These are phyloP conservation scores for Ataeniobius toweri DNA, from an alignment of 2,797 vertebrate species.

Conservation along the genomic window DNA sequence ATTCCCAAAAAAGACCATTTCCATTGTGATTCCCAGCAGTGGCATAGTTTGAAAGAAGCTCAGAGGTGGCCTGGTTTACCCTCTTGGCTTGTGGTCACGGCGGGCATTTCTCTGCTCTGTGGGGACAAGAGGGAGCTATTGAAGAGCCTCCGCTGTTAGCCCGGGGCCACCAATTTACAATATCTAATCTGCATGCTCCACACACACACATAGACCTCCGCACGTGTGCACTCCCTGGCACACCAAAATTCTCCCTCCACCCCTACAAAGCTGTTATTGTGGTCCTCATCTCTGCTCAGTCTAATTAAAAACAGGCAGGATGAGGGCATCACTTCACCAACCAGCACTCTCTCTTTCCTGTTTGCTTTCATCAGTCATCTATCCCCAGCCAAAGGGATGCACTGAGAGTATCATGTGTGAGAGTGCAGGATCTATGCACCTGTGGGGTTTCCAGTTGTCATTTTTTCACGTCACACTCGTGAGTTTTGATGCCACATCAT, in stretches of 20 bases:
- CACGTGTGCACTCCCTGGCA: conserved; percentile 63
- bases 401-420: conserved; percentile 38
- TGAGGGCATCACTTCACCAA: conserved; percentile 68
- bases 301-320: conserved; percentile 74
- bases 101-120: conserved; percentile 58
- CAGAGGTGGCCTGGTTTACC: conserved; percentile 63
- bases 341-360: conserved; percentile 37
- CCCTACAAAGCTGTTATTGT: conserved; percentile 74
- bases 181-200: conserved; percentile 63
- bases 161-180: conserved; percentile 60
- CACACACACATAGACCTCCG: conserved; percentile 30
- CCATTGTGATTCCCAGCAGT: conserved; percentile 24
- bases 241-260: conserved; percentile 61
- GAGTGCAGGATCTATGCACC: conserved; percentile 23
- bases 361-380: conserved; percentile 69
- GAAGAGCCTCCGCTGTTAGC: conserved; percentile 46
- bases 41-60: conserved; percentile 28
- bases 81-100: conserved; percentile 60
- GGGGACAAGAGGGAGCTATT: conserved; percentile 59
- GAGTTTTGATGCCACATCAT: conserved; percentile 8
- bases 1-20: background rate
- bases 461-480: background rate
- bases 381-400: conserved; percentile 42
- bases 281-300: conserved; percentile 57
- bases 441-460: conserved; percentile 11